Evolutionary conservation across 30 jellyfish, hydroid and myxozoan genomes (phyloP).

Genomic region (Hydractinia symbiolongicarpus): DNA sequence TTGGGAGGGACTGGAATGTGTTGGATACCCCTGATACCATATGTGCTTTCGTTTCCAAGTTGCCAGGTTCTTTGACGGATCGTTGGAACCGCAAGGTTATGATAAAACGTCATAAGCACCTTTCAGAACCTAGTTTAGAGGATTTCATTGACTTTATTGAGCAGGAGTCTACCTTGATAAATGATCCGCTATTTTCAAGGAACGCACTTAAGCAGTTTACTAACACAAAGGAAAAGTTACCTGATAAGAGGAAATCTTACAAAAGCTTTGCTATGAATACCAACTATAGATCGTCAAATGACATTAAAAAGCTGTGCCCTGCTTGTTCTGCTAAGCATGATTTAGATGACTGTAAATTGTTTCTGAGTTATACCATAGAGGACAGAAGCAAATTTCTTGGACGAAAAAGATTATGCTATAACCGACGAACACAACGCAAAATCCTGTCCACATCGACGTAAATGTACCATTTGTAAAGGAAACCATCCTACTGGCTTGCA

Average conservation of each 20-base stretch:
- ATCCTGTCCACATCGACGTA: constrained; percentile 18
- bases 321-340: too few relatives aligned
- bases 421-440: constrained; percentile 2
- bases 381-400: constrained; percentile 16
- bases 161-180: constrained; percentile 27
- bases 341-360: not conserved
- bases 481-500: constrained; percentile 38
- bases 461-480: constrained; percentile 14
- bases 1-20: constrained; percentile 13
- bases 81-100: constrained; percentile 24
- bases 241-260: not conserved
- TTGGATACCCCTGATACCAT: constrained; percentile 15
- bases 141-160: constrained; percentile 19
- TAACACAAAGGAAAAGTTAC: not conserved
- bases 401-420: too few relatives aligned
- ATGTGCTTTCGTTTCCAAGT: constrained; percentile 15
- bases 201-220: not conserved
- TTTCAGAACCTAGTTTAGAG: not conserved
- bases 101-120: not conserved
- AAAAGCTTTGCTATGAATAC: too few relatives aligned
- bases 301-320: too few relatives aligned
- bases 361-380: constrained; percentile 3
- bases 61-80: constrained; percentile 15
- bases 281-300: too few relatives aligned
- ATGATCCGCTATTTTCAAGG: constrained; percentile 32